Evolutionary conservation across 1,140 invertebrate species (phyloP), one percentile per base, ranked within the genome.

Genomic region (Drosophila burlai): DNA sequence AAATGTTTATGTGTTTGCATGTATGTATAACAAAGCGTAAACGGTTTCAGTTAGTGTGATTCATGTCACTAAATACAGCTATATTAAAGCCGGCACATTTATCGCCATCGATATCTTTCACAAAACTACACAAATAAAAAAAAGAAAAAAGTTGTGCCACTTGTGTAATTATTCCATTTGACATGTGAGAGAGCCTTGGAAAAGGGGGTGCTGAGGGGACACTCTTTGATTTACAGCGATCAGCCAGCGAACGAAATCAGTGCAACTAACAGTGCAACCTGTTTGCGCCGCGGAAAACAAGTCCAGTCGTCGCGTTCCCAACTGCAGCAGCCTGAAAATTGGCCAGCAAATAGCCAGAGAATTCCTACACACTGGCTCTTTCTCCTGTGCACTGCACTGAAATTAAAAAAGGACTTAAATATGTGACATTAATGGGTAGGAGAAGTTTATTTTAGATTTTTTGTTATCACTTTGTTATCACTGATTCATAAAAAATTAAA

Each of bases 181-280:
- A 65, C 64, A 79, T 64, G 59, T 60, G 38, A 26, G 38, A 15
- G 26, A 58, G 26, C 9, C 1, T 18, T 1, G 8, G 11, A 13
- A 36, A 18, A 13, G 9, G 21, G n/a, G 8, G 10, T 5, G 18
- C 15, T 9, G 43, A 21, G 16, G 65, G 36, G 26, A 69, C 63
- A 36, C 63, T 69, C 67, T 72, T 73, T 63, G 63, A 86, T 78
- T 86, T 85, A 78, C 59, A 58, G 74, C 83, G 77, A 86, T 82
- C 75, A 47, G 75, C 62, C 36, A 59, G 42, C 64, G 52, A 87
- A 59, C 74, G 66, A 83, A 90, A 90, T 89, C 84, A 90, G 85
- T 81, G 85, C 84, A 79, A 84, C 81, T 89, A 90, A 89, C 84
- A 89, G 84, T 90, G 84, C 85, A 89, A 89, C 85, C 85, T 89